phyloP scores from a whole-genome alignment of 2,888 invertebrate genomes.

The Ametastegia equiseti region DNA sequence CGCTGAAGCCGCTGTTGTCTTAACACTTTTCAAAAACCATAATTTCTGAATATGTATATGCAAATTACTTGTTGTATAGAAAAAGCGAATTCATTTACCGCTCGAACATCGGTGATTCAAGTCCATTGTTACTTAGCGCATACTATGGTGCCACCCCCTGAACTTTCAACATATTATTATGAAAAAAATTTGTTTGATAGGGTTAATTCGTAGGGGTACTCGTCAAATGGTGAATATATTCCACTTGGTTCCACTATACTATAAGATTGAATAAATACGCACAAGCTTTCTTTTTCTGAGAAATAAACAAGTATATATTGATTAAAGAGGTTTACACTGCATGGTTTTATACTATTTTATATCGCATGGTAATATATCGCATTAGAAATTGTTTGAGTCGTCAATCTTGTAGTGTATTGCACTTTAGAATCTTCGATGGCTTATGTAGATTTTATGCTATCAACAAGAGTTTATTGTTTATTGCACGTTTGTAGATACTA shows the following conservation, averaged over 20 bases:
- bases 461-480: slow-evolving; percentile 4
- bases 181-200: slow-evolving; percentile 16
- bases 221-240: slow-evolving; percentile 43
- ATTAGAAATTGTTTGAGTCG: neutral
- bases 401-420: slow-evolving; percentile 41
- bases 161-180: neutral
- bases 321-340: slow-evolving; percentile 16
- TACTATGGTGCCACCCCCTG: neutral
- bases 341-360: slow-evolving; percentile 35
- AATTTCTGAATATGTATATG: slow-evolving; percentile 2
- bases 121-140: neutral
- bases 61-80: neutral
- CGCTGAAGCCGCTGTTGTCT: no score
- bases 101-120: neutral
- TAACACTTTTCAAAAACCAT: neutral
- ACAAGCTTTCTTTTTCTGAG: slow-evolving; percentile 73
- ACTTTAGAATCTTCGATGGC: slow-evolving; percentile 33
- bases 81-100: neutral
- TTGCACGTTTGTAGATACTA: slow-evolving; percentile 42
- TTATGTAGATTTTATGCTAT: slow-evolving; percentile 18
- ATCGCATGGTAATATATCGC: slow-evolving; percentile 36
- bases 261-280: slow-evolving; percentile 46
- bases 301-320: slow-evolving; percentile 7
- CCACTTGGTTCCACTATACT: slow-evolving; percentile 57
- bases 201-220: slow-evolving; percentile 21